Conservation (phyloP, 2,113 vertebrate species). For the Phocoena sinus region DNA sequence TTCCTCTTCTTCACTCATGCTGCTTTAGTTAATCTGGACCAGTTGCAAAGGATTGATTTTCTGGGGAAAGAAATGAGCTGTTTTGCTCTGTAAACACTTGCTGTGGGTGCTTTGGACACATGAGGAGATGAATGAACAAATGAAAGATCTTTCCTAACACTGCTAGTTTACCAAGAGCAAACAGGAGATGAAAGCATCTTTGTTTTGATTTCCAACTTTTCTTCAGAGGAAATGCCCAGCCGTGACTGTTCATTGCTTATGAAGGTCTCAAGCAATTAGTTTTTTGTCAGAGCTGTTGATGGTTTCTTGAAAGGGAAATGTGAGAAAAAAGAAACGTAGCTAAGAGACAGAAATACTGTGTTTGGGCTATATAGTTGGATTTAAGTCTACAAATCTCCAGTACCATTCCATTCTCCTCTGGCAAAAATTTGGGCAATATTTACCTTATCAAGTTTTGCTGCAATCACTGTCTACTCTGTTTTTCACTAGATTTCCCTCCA, state of each 20-base stretch:
- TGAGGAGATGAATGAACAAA: background rate
- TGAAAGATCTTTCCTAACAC: background rate
- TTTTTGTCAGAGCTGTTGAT: background rate
- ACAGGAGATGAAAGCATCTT: conserved; percentile 44
- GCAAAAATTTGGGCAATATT: background rate
- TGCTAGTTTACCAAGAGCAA: conserved; percentile 10
- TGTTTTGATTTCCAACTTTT: conserved; percentile 43
- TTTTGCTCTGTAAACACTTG: conserved; percentile 31
- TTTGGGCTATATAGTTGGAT: background rate
- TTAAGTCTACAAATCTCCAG: background rate
- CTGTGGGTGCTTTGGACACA: background rate
- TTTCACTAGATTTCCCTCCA: background rate
- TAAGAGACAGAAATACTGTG: background rate
- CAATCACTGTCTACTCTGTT: background rate
- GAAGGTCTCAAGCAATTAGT: conserved; percentile 38
- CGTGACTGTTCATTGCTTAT: conserved; percentile 19
- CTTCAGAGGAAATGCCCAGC: conserved; percentile 29
- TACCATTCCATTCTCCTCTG: background rate
- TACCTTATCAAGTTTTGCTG: background rate
- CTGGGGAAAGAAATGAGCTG: background rate
- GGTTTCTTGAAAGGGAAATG: conserved; percentile 14
- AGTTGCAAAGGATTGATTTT: conserved; percentile 15
- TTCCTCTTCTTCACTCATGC: background rate
- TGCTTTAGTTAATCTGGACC: conserved; percentile 5
- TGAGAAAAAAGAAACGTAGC: background rate